phyloP scores from a whole-genome alignment of 2,888 invertebrate genomes.

The Drosophila pegasa region DNA sequence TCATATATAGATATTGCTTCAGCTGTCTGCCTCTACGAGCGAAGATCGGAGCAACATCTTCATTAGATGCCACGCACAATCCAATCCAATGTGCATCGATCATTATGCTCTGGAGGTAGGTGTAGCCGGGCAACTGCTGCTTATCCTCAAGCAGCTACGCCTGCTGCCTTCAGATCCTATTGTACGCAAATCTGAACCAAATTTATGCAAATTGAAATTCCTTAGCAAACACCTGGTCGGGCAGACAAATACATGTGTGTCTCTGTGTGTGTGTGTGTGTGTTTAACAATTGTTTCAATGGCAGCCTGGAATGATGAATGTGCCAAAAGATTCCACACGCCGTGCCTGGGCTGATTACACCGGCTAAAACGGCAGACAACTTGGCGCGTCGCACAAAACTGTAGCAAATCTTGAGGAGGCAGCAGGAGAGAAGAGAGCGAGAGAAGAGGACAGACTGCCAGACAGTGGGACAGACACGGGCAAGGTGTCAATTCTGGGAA shows the following conservation, averaged over 20 bases:
- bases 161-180: constrained; percentile 39
- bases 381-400: constrained; percentile 77
- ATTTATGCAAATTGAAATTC: constrained; percentile 80
- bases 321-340: constrained; percentile 42
- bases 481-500: constrained; percentile 79
- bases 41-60: constrained; percentile 35
- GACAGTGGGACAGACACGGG: constrained; percentile 13
- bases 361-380: constrained; percentile 66
- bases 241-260: constrained; percentile 1
- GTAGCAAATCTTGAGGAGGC: constrained; percentile 65
- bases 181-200: constrained; percentile 79
- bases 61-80: constrained; percentile 34
- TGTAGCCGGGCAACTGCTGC: constrained; percentile 36
- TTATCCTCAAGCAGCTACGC: constrained; percentile 20
- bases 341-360: constrained; percentile 33
- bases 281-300: constrained; percentile 66
- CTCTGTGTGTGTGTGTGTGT: neutral
- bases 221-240: constrained; percentile 69
- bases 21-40: neutral
- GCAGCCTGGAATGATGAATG: constrained; percentile 63
- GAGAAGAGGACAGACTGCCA: neutral
- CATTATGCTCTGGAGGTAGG: constrained; percentile 42
- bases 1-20: neutral
- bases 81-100: constrained; percentile 37
- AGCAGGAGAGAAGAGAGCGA: neutral